Conservation (phyloP, 2,113 vertebrate species). For the Bubo bubo region DNA sequence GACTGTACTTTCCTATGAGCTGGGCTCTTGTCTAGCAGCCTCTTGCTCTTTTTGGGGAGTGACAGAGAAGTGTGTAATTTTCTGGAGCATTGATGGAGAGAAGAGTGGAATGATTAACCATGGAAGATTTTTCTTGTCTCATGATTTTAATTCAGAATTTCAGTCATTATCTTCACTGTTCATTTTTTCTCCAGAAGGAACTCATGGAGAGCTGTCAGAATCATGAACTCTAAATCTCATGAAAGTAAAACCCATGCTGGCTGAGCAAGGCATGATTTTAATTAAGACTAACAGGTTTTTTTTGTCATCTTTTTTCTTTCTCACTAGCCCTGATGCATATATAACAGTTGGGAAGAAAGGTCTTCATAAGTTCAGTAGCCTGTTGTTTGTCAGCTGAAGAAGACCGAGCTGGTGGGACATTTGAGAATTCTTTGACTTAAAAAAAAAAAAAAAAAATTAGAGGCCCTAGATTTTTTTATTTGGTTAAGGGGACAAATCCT, state of each 20-base stretch:
- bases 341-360: not conserved
- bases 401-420: not conserved
- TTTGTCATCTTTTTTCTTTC: not conserved
- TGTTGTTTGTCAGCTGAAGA: not conserved
- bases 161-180: not conserved
- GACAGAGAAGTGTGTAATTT: not conserved
- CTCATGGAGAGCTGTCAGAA: conserved; percentile 28
- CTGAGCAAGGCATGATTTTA: conserved; percentile 13
- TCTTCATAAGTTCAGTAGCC: not conserved
- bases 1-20: not conserved
- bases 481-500: not conserved
- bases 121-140: not conserved
- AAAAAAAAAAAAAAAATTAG: not conserved
- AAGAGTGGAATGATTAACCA: not conserved
- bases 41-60: not conserved
- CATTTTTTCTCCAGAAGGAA: conserved; percentile 6
- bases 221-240: conserved; percentile 4
- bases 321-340: not conserved
- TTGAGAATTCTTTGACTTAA: not conserved
- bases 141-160: not conserved
- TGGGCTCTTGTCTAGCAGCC: not conserved
- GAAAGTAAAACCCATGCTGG: not conserved
- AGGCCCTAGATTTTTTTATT: not conserved
- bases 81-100: not conserved
- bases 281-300: conserved; percentile 2